phyloP scores from a whole-genome alignment of 2,113 vertebrate species.

The Morone chrysops region DNA sequence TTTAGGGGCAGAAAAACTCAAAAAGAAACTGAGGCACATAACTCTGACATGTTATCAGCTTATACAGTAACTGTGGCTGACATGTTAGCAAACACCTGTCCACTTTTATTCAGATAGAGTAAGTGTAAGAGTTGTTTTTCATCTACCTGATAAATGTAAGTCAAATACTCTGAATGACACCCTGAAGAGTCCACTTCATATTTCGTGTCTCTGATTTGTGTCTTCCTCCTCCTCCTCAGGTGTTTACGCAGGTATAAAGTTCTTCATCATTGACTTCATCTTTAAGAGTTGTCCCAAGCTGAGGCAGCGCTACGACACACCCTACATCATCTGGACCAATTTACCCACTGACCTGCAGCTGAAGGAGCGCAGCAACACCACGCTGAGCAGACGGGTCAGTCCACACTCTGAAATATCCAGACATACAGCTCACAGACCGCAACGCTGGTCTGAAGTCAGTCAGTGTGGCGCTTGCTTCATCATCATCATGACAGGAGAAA shows the following conservation, averaged over 20 bases:
- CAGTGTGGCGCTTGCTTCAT: no score
- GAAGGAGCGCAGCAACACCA: conserved; percentile 88
- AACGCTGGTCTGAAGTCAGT: background rate
- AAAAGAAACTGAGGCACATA: no score
- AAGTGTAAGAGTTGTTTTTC: no score
- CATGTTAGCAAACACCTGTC: no score
- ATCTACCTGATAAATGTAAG: no score
- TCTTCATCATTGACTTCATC: conserved; percentile 97
- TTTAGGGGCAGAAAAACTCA: no score
- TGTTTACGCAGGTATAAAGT: conserved; percentile 94
- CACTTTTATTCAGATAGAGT: no score
- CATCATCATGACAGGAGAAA: no score
- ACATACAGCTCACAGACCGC: background rate
- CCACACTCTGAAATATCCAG: background rate
- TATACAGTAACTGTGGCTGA: no score
- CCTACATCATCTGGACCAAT: conserved; percentile 92
- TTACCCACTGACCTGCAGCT: conserved; percentile 96
- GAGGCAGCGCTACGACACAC: conserved; percentile 93
- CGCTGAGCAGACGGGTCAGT: conserved; percentile 88
- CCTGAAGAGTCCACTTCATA: no score
- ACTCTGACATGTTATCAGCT: no score
- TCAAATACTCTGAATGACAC: no score
- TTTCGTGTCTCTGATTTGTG: background rate
- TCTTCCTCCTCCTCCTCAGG: conserved; percentile 77
- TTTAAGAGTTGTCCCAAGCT: conserved; percentile 95